phyloP scores from a whole-genome alignment of 2,797 vertebrate species.

The Peromyscus attwateri region DNA sequence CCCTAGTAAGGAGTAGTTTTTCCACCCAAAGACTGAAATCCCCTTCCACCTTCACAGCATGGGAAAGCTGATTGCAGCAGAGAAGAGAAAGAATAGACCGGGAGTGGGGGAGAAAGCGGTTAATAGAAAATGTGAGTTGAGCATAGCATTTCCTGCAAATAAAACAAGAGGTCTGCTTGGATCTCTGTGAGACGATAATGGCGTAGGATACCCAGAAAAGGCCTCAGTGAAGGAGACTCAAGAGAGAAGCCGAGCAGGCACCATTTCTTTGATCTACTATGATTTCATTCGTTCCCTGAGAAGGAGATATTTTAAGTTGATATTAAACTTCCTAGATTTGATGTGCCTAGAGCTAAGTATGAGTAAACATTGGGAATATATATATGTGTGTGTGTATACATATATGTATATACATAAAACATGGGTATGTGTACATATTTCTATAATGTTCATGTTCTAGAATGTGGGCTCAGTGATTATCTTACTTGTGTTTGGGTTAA shows the following conservation, averaged over 20 bases:
- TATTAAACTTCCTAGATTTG: background rate
- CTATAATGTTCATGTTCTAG: constrained; percentile 45
- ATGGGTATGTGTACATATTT: background rate
- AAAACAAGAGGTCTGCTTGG: background rate
- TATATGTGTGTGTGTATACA: background rate
- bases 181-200: background rate
- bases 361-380: background rate
- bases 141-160: constrained; percentile 1
- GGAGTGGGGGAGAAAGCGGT: background rate
- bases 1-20: constrained; percentile 14
- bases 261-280: background rate
- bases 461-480: background rate
- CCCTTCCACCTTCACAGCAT: background rate
- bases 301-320: background rate
- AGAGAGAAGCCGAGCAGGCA: background rate
- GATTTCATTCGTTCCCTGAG: background rate
- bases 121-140: background rate
- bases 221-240: background rate
- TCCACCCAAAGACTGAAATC: background rate
- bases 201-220: background rate
- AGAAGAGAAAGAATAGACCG: background rate
- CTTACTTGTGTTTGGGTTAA: constrained; percentile 33
- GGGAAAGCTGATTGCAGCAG: background rate
- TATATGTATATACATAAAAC: background rate
- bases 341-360: background rate